Evolutionary conservation across 2,113 vertebrate species (phyloP), one percentile per base, ranked within the genome.

Genomic region (Psophia crepitans): DNA sequence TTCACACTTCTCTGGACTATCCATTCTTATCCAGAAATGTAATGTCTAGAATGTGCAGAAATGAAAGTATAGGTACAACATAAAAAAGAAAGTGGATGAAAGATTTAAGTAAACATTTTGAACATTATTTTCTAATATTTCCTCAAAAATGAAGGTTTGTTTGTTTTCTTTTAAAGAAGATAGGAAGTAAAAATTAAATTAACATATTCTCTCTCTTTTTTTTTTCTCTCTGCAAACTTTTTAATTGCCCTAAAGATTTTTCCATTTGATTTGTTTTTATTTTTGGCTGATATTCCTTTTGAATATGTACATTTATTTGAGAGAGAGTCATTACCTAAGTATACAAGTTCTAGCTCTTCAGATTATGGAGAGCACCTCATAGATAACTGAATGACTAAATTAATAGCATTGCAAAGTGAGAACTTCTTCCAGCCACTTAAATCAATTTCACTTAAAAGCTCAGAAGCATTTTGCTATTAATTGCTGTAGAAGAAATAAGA

Each of bases 381-480:
- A 93, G n/a, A 77, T 73, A 93, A 51, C 43, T 92, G 39, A 61
- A 60, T 94, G 94, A 70, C 41, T 76, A 70, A 76, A 91, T 84
- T 77, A 93, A 77, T 70, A 82, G 12, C 24, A 80, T 54, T 65
- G 23, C 46, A 69, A 90, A 85, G 37, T 71, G 18, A 88, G 43
- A 89, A 84, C 70, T 82, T 94, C 53, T 86, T 93, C 76, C 41
- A 87, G 13, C 37, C 51, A 57, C 49, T 82, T 94, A 93, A 87
- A 93, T 93, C 39, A 92, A 76, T 92, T 87, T 93, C 12, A 49
- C 49, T 90, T 85, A 89, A 87, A 95, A 94, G 69, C 39, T 90
- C 48, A 64, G 39, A 71, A 84, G 32, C 26, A 44, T 96, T 93
- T 96, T 81, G 30, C 58, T 84, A 56, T 66, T 68, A 88, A 63